Percentiles rank a stretch among this genome's conserved stretches.
Evolutionary conservation across 2,888 invertebrate species (phyloP).

Genomic region (Therioaphis trifolii): DNA sequence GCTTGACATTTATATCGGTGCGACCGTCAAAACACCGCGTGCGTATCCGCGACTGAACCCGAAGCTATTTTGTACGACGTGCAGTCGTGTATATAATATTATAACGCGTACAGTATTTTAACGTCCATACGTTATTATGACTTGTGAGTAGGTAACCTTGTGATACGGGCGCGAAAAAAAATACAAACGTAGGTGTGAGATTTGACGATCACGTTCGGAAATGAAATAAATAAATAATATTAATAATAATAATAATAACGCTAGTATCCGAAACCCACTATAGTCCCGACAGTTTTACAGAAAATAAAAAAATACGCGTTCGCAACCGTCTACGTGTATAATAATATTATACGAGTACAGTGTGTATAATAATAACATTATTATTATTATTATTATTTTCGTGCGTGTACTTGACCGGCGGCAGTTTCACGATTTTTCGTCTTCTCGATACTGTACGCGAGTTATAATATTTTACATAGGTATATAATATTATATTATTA

Average conservation of each 20-base stretch:
- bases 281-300: no score
- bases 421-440: neutral
- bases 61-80: neutral
- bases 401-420: neutral
- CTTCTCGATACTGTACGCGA: neutral
- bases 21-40: neutral
- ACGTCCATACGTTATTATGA: no score
- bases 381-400: neutral
- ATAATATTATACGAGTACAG: no score
- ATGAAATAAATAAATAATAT: neutral
- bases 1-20: slow-evolving; percentile 5
- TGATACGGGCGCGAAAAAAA: neutral
- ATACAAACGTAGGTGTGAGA: neutral
- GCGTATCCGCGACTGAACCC: neutral
- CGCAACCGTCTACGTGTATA: neutral
- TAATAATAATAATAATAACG: no score
- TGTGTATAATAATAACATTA: neutral
- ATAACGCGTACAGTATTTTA: no score
- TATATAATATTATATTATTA: neutral
- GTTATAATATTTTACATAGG: neutral
- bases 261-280: no score
- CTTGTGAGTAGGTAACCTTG: no score
- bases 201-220: neutral
- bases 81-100: no score
- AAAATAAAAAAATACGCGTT: no score